phyloP scores from a whole-genome alignment of 2,113 vertebrate species.

The Bubo blakistoni region DNA sequence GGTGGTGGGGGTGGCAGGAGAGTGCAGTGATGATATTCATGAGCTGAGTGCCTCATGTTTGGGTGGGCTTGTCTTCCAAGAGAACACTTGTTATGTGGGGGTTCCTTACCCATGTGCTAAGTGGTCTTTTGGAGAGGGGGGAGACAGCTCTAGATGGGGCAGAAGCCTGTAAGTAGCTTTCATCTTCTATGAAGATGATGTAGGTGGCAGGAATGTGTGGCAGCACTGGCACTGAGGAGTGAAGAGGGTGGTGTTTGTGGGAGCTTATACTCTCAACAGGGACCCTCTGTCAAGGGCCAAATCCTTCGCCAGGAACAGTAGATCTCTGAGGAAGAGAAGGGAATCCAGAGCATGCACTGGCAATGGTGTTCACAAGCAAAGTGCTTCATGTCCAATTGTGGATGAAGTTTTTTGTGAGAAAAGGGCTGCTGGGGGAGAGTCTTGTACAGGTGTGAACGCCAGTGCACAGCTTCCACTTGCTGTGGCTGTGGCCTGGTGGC shows the following conservation, averaged over 20 bases:
- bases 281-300: not conserved
- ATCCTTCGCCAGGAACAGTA: not conserved
- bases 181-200: not conserved
- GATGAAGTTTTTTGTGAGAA: not conserved
- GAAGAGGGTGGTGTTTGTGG: not conserved
- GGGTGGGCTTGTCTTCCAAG: not conserved
- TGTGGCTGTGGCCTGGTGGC: not conserved
- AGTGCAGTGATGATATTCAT: not conserved
- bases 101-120: not conserved
- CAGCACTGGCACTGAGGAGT: not conserved
- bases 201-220: not conserved
- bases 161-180: not conserved
- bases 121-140: not conserved
- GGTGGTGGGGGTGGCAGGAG: conserved; percentile 40
- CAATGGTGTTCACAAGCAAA: not conserved
- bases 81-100: not conserved
- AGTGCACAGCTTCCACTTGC: not conserved
- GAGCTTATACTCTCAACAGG: not conserved
- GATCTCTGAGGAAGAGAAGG: not conserved
- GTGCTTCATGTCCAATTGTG: not conserved
- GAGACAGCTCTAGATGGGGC: too few species aligned
- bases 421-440: accelerated
- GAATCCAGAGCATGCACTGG: not conserved
- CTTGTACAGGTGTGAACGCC: not conserved
- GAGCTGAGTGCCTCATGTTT: not conserved